Conservation (phyloP, 2,113 vertebrate genomes). For the Lipotes vexillifer region DNA sequence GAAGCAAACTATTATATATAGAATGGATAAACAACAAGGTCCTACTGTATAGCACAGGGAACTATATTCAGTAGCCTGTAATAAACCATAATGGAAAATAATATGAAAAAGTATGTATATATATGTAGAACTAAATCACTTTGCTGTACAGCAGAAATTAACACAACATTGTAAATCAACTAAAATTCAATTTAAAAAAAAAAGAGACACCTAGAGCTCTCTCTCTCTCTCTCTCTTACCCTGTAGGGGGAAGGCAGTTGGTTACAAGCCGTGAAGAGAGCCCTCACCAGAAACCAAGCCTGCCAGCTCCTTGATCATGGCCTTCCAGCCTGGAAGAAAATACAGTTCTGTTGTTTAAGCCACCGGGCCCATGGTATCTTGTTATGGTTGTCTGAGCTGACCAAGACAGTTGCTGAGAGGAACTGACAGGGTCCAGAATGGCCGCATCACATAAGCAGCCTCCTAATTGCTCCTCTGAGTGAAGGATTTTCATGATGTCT, state of each 20-base stretch:
- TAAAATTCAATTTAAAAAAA: background rate
- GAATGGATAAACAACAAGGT: too few species aligned
- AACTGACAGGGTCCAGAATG: rapidly evolving
- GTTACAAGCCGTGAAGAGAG: background rate
- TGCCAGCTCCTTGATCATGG: background rate
- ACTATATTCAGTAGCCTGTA: too few species aligned
- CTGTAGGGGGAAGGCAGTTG: background rate
- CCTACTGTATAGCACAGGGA: too few species aligned
- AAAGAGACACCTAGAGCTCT: background rate
- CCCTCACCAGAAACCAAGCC: background rate
- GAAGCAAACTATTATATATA: background rate
- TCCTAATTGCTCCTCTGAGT: rapidly evolving
- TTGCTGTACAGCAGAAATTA: background rate
- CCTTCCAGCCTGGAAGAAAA: background rate
- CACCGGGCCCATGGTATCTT: rapidly evolving
- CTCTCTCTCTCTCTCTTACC: background rate
- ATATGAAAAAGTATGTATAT: background rate
- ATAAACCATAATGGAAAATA: background rate
- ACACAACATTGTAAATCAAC: background rate
- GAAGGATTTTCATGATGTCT: background rate
- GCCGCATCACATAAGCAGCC: rapidly evolving
- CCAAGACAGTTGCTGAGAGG: rapidly evolving
- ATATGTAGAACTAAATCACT: background rate
- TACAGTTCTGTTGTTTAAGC: background rate
- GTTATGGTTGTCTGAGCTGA: rapidly evolving